A percentile compares a stretch with the other conserved stretches of the same genome.
Conservation (phyloP, 2,113 vertebrate genomes). For the Cheilinus undulatus region DNA sequence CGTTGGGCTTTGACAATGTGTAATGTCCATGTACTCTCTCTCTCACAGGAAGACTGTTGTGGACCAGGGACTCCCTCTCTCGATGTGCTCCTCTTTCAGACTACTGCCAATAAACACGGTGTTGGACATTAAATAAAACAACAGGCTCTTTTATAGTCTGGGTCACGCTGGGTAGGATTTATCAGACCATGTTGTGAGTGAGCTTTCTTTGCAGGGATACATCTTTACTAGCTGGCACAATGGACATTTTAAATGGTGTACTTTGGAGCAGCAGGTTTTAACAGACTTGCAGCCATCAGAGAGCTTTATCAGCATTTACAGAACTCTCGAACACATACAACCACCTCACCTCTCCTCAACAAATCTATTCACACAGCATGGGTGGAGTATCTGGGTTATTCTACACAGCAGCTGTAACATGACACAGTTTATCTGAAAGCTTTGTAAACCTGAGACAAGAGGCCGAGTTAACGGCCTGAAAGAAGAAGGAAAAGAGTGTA, state of each 20-base stretch:
- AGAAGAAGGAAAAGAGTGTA: conserved; percentile 24
- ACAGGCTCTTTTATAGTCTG: conserved; percentile 64
- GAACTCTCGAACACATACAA: conserved; percentile 11
- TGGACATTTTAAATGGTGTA: conserved; percentile 1
- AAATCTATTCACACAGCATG: conserved; percentile 51
- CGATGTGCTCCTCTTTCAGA: conserved; percentile 67
- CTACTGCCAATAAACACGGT: conserved; percentile 77
- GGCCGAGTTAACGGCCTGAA: conserved; percentile 44
- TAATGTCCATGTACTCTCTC: conserved; percentile 17
- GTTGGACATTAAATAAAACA: conserved; percentile 83
- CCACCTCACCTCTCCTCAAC: conserved; percentile 40
- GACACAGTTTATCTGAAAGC: conserved; percentile 64
- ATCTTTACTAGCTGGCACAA: conserved; percentile 59
- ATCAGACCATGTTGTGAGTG: conserved; percentile 64
- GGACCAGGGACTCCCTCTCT: conserved; percentile 46
- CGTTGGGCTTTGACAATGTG: conserved; percentile 41
- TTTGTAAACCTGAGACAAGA: conserved; percentile 66
- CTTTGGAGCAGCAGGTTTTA: conserved; percentile 34
- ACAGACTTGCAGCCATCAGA: conserved; percentile 12
- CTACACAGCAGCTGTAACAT: conserved; percentile 59
- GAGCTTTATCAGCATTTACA: conserved; percentile 40
- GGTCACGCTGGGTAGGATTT: conserved; percentile 74
- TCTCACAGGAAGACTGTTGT: conserved; percentile 35
- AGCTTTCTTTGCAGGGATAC: conserved; percentile 26
- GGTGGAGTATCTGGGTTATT: conserved; percentile 68